Conservation (phyloP, 2,113 vertebrate genomes). For the Choloepus hoffmanni region DNA sequence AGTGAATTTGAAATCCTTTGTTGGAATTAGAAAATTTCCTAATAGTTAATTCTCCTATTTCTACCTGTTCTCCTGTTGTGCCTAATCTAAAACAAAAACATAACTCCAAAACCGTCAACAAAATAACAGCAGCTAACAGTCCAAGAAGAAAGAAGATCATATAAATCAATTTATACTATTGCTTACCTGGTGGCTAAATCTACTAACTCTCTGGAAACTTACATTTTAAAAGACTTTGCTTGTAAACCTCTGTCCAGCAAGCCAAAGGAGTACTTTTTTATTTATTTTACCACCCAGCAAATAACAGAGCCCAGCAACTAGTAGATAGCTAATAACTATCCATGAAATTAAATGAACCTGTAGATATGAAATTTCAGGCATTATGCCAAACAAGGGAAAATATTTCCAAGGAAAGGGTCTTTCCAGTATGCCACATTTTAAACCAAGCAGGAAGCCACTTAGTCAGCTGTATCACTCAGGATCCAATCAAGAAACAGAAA, state of each 20-base stretch:
- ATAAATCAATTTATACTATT: not conserved
- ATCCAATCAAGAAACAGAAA: not conserved
- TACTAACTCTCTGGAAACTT: not conserved
- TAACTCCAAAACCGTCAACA: not conserved
- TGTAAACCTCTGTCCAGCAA: not conserved
- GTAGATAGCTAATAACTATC: slow-evolving; percentile 12
- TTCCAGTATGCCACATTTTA: not conserved
- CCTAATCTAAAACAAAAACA: not conserved
- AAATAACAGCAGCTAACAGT: not conserved
- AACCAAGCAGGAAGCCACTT: not conserved
- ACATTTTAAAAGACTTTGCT: slow-evolving; percentile 2
- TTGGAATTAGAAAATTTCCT: not conserved
- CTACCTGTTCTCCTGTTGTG: not conserved
- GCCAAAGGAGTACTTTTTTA: not conserved
- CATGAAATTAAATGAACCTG: slow-evolving; percentile 26
- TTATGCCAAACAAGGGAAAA: not conserved
- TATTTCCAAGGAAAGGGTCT: not conserved
- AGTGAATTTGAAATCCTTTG: not conserved
- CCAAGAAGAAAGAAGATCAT: not conserved
- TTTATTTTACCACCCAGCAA: not conserved
- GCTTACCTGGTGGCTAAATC: not conserved
- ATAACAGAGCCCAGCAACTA: not conserved
- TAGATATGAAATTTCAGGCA: slow-evolving; percentile 33
- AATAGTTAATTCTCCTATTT: not conserved
- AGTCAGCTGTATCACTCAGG: not conserved